Percentiles rank a stretch among this genome's conserved stretches.
Evolutionary conservation across 2,797 vertebrate genomes (phyloP).

Genomic region (Varecia variegata): DNA sequence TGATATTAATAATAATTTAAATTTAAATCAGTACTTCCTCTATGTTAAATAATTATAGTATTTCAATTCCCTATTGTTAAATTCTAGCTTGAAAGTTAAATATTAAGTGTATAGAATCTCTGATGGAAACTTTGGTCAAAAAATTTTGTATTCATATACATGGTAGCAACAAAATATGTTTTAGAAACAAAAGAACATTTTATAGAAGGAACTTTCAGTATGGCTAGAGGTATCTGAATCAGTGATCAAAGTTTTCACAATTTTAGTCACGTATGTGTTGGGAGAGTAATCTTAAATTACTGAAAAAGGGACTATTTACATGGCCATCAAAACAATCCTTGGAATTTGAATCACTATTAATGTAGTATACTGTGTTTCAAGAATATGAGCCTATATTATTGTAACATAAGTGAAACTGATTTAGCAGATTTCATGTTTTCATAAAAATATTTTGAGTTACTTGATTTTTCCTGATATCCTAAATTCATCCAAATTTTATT

Average conservation of each 20-base stretch:
- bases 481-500: background rate
- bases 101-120: background rate
- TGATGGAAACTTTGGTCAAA: background rate
- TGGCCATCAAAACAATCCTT: background rate
- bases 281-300: background rate
- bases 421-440: slow-evolving; percentile 1
- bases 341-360: background rate
- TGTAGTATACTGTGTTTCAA: background rate
- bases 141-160: background rate
- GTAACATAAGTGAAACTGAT: background rate
- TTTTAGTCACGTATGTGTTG: background rate
- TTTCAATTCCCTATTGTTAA: background rate
- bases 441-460: slow-evolving; percentile 4
- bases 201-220: background rate
- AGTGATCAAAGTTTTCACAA: background rate
- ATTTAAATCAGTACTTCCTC: background rate
- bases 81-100: background rate
- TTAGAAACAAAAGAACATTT: slow-evolving; percentile 15
- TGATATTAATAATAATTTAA: background rate
- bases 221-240: slow-evolving; percentile 5
- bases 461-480: background rate
- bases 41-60: background rate
- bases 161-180: background rate
- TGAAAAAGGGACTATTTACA: background rate
- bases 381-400: background rate